Percentiles rank a stretch among this genome's conserved stretches.
phyloP scores from a whole-genome alignment of 2,113 vertebrate species.

The Chauna torquata region DNA sequence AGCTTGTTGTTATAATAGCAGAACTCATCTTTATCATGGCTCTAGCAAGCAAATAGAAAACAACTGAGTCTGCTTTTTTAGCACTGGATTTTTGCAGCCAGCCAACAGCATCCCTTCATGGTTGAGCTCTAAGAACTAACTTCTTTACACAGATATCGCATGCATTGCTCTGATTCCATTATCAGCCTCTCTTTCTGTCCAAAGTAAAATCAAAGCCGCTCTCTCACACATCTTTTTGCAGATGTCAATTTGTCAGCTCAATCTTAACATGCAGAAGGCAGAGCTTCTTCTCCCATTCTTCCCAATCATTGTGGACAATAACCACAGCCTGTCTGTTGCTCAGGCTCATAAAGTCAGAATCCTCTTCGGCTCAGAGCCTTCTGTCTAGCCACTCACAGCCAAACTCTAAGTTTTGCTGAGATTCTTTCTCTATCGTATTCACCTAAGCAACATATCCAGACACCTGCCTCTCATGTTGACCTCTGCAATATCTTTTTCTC shows the following conservation, averaged over 20 bases:
- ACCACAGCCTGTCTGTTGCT: not conserved
- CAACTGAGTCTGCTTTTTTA: not conserved
- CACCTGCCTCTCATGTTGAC: not conserved
- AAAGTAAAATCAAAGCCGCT: not conserved
- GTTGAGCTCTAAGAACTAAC: not conserved
- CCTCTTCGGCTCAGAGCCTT: not conserved
- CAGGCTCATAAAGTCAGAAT: not conserved
- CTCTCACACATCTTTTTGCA: not conserved
- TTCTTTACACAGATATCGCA: not conserved
- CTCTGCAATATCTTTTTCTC: not conserved
- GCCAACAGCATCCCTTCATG: not conserved
- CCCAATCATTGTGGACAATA: not conserved
- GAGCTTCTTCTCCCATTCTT: not conserved
- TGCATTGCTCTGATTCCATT: not conserved
- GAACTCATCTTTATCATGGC: not conserved
- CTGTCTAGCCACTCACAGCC: not conserved
- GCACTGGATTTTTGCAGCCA: not conserved
- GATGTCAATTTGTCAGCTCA: not conserved
- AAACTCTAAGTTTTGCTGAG: not conserved
- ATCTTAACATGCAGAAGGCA: not conserved
- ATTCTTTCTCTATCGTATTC: not conserved
- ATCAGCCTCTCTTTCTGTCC: not conserved
- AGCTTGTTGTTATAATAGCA: not conserved
- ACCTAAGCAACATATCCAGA: not conserved
- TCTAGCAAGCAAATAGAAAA: not conserved